Base-by-base conservation (phyloP, 2,113 vertebrate species). In the Grammomys surdaster region DNA sequence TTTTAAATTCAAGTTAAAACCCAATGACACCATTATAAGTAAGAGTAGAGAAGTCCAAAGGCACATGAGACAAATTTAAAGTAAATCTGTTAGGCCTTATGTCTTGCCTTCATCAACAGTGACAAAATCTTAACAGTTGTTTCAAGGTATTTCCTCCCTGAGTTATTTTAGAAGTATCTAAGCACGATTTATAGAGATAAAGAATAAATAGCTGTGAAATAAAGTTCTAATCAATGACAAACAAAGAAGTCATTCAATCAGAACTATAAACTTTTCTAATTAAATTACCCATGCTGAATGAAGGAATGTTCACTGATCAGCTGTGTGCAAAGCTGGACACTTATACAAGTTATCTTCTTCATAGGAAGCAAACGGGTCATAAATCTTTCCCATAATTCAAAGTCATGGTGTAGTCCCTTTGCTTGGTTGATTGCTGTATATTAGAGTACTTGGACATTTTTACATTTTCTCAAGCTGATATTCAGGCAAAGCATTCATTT, bases 331-430 rank as follows among this genome's bases (percentile, higher is more conserved):
- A 98, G 96, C 88, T 97, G 40, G 40, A 40, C 91, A 96, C 94
- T 91, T 82, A 88, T 40, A 90, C 93, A 78, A 95, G 51, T 80
- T 94, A 56, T 89, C 33, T 93, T 97, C 92, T 95, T 51, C 69
- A 92, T 93, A 69, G 85, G 92, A 95, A 95, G 85, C n/a, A 93
- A 89, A 93, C 78, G 81, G 67, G 46, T 92, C 85, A 94, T 97
- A 97, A 97, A 97, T 97, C 90, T 96, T 81, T 86, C 48, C 31
- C 9, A 69, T 60, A 97, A 97, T 89, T 96, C 77, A 95, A 97
- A 96, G 93, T 87, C 78, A 43, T 65, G 72, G 75, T 96, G 88
- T 82, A 85, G 96, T 93, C 76, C 65, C n/a, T 88, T 67, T 97
- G 75, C 95, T 40, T 97, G 81, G 92, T 94, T 96, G 97, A 95